A percentile compares a stretch with the other conserved stretches of the same genome.
Conservation (phyloP, 2,888 invertebrate species). For the Halocaridina rubra region DNA sequence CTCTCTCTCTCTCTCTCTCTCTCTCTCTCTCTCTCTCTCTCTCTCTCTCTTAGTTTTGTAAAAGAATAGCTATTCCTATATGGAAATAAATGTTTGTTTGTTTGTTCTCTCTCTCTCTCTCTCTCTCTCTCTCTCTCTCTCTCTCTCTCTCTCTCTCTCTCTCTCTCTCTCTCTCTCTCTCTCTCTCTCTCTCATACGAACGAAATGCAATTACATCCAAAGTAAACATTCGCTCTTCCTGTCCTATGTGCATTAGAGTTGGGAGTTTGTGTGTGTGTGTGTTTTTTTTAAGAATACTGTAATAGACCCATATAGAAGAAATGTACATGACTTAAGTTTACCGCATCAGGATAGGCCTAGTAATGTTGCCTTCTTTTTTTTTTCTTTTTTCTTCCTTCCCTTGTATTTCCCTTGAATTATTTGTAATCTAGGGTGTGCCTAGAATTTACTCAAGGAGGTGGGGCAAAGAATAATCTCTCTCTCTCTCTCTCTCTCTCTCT, state of each 20-base stretch:
- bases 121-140: background rate
- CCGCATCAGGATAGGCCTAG: background rate
- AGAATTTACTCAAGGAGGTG: too few relatives aligned
- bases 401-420: too few relatives aligned
- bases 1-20: background rate
- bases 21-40: background rate
- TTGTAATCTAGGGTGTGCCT: too few relatives aligned
- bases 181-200: background rate
- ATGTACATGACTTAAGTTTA: background rate
- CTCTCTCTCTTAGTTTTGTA: background rate
- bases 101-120: too few relatives aligned
- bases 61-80: too few relatives aligned
- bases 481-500: too few relatives aligned
- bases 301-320: too few relatives aligned
- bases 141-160: background rate
- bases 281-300: background rate
- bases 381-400: too few relatives aligned
- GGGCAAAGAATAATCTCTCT: too few relatives aligned
- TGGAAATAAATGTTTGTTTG: too few relatives aligned
- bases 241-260: background rate
- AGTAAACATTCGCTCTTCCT: background rate
- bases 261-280: background rate
- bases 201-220: background rate
- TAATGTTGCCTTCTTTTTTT: conserved; percentile 6
- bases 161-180: background rate